Conservation (phyloP, 2,888 invertebrate species). For the Galerucella pusilla region DNA sequence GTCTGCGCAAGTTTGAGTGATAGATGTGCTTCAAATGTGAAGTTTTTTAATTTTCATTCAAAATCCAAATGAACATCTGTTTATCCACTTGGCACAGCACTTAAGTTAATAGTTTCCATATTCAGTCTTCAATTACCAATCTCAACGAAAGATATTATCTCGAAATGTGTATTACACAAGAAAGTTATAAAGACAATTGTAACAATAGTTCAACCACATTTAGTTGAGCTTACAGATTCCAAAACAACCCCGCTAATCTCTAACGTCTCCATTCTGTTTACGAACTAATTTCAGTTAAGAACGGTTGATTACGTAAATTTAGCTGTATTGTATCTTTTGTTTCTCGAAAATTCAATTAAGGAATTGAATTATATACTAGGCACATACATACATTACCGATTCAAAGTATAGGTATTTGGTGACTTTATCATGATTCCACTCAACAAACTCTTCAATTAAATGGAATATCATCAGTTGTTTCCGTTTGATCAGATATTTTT, state of each 20-base stretch:
- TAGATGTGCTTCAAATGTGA: too few species aligned
- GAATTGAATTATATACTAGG: neutral
- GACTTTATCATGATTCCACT: too few species aligned
- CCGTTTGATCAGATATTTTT: too few species aligned
- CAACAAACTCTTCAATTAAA: too few species aligned
- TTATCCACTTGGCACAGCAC: too few species aligned
- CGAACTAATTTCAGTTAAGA: constrained; percentile 3
- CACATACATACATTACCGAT: neutral
- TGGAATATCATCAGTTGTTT: too few species aligned
- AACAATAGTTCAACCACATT: constrained; percentile 5
- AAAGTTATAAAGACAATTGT: neutral
- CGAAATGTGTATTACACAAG: constrained; percentile 6
- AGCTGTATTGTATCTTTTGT: constrained; percentile 7
- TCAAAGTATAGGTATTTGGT: neutral
- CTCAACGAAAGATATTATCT: neutral
- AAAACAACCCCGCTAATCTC: constrained; percentile 13
- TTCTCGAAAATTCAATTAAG: neutral
- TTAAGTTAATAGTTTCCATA: neutral
- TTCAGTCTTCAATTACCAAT: neutral
- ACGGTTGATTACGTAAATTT: constrained; percentile 8
- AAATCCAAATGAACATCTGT: too few species aligned
- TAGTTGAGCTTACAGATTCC: neutral
- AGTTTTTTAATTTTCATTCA: too few species aligned
- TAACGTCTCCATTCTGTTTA: constrained; percentile 6
- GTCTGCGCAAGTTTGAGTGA: too few species aligned